Conservation (phyloP, 2,797 vertebrate genomes). For the Alosa sapidissima region DNA sequence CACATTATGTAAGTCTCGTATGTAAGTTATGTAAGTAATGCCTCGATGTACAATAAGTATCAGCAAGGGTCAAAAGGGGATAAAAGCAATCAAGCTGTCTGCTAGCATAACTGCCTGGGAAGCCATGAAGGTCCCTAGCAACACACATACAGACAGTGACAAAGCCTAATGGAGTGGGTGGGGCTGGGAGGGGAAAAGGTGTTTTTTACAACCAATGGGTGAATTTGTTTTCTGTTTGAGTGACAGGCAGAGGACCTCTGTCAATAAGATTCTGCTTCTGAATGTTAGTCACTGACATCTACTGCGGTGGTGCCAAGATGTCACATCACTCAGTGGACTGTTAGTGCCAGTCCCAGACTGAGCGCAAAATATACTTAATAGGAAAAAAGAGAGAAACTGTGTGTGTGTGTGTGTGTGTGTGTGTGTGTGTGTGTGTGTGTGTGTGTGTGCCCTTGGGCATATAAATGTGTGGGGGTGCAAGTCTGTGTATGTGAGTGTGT, state of each 20-base stretch:
- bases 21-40: too few species aligned
- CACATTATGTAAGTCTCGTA: slow-evolving; percentile 67
- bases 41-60: slow-evolving; percentile 57
- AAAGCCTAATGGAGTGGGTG: neutral
- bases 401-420: slow-evolving; percentile 28
- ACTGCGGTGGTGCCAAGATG: neutral
- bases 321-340: neutral
- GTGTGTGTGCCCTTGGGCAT: neutral
- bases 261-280: slow-evolving; percentile 44
- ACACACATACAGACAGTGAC: neutral
- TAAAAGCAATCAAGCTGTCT: neutral
- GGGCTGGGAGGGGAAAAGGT: neutral
- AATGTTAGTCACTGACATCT: slow-evolving; percentile 8
- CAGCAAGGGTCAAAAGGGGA: slow-evolving; percentile 49
- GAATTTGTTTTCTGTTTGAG: slow-evolving; percentile 35
- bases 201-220: slow-evolving; percentile 10
- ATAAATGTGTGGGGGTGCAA: neutral
- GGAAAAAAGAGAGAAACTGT: slow-evolving; percentile 5
- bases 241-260: slow-evolving; percentile 52
- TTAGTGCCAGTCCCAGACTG: neutral
- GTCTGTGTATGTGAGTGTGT: neutral
- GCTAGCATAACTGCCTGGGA: neutral
- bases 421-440: slow-evolving; percentile 24
- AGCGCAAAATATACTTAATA: neutral
- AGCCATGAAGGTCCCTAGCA: slow-evolving; percentile 28